A percentile compares a stretch with the other conserved stretches of the same genome.
Conservation (phyloP, 2,797 vertebrate species). For the Dendrocincla tyrannina region DNA sequence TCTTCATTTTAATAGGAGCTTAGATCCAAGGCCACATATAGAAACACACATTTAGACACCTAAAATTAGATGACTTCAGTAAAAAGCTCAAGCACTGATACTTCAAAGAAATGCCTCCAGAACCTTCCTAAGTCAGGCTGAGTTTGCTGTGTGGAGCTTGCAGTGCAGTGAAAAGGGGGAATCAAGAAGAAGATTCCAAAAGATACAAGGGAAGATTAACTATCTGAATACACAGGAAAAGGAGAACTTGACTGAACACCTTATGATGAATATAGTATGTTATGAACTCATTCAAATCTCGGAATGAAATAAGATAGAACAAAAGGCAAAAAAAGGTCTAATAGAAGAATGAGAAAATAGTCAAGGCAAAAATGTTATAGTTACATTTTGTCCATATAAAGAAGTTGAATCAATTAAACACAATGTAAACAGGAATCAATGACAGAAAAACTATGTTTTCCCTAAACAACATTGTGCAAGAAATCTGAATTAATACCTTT, state of each 20-base stretch:
- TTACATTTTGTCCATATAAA: background rate
- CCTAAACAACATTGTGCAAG: background rate
- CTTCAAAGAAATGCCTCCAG: conserved; percentile 27
- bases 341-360: background rate
- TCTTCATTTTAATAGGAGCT: conserved; percentile 35
- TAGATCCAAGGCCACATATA: conserved; percentile 50
- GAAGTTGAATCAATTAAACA: background rate
- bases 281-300: background rate
- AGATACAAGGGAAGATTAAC: background rate
- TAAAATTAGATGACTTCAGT: conserved; percentile 59
- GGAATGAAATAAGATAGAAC: background rate
- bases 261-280: background rate
- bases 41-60: conserved; percentile 47
- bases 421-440: background rate
- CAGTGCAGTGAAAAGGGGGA: background rate
- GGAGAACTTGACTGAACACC: background rate
- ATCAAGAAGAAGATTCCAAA: background rate
- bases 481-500: background rate
- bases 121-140: conserved; percentile 7
- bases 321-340: background rate
- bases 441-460: background rate
- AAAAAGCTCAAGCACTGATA: conserved; percentile 39
- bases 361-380: background rate
- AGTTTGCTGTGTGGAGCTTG: background rate
- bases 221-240: background rate